Base-by-base conservation (phyloP, 2,797 vertebrate species). In the Cuniculus paca region DNA sequence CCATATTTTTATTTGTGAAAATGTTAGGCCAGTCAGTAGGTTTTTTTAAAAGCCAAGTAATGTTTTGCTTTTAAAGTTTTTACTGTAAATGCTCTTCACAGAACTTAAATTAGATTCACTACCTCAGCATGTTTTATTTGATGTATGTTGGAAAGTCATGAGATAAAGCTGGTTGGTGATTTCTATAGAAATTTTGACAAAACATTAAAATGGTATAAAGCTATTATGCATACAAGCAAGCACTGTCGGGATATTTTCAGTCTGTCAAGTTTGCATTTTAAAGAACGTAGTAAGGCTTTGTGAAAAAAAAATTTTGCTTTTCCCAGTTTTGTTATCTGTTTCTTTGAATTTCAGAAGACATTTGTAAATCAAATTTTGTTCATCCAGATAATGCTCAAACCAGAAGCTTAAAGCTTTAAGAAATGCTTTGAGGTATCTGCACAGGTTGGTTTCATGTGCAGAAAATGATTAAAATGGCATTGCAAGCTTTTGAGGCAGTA, bases 281-380 rank as follows among this genome's bases (percentile, higher is more conserved):
- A 90, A 48, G 90, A 88, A 52, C 89, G 82, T 96, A 92, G 10
- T 77, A 91, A 28, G 77, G 50, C 93, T 93, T 95, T n/a, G 36
- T 95, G 92, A n/a, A 77, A 94, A 94, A 94, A 95, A 95, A 93
- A 97, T 91, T 81, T 93, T 70, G 63, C 86, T 98, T 96, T 74
- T 65, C 75, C 0, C 6, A 36, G 56, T 94, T 98, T 96, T 96
- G 88, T 98, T 95, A 95, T 98, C 94, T 97, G 82, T 95, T 93
- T 89, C 96, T 95, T 91, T 98, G 95, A 81, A 96, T 90, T 94
- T 91, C 94, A 78, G 54, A 93, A 91, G 95, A 96, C 0, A 95
- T 98, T 98, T 98, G 91, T 97, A 97, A 95, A 72, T 95, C 91
- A 97, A 97, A 91, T 97, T 95, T n/a, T 93, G 42, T 61, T 96